Conservation (phyloP, 2,113 vertebrate genomes). For the Sciurus niger region DNA sequence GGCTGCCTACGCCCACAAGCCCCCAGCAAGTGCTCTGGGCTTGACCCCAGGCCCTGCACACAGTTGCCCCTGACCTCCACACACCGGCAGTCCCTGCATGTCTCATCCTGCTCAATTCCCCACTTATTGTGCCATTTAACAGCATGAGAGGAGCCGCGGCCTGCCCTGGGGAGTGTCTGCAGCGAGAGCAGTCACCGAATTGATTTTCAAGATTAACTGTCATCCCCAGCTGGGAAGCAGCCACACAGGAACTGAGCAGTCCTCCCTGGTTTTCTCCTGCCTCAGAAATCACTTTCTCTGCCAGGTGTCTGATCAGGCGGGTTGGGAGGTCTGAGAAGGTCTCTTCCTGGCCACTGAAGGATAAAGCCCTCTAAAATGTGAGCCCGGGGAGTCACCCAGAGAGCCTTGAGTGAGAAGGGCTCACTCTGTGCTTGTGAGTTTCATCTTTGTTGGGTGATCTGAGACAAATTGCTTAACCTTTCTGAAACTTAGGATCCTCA, state of each 20-base stretch:
- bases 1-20: slow-evolving; percentile 24
- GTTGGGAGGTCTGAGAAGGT: not conserved
- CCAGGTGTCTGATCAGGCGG: slow-evolving; percentile 48
- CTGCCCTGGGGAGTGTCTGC: slow-evolving; percentile 77
- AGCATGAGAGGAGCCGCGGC: slow-evolving; percentile 64
- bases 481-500: slow-evolving; percentile 17
- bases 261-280: slow-evolving; percentile 72
- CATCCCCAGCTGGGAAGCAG: slow-evolving; percentile 80
- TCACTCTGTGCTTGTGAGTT: not conserved
- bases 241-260: slow-evolving; percentile 72
- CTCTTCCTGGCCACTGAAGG: slow-evolving; percentile 23
- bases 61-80: slow-evolving; percentile 48
- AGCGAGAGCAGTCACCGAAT: slow-evolving; percentile 70
- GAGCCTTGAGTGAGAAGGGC: not conserved
- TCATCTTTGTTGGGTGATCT: slow-evolving; percentile 1
- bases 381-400: not conserved
- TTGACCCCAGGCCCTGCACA: not conserved
- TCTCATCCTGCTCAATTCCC: slow-evolving; percentile 58
- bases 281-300: slow-evolving; percentile 72
- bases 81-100: not conserved
- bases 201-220: slow-evolving; percentile 83
- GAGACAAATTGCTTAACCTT: not conserved
- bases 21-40: not conserved
- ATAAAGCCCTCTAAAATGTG: not conserved
- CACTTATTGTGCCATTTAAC: slow-evolving; percentile 66